Conservation (phyloP, 1,140 invertebrate species). For the Tribolium madens region DNA sequence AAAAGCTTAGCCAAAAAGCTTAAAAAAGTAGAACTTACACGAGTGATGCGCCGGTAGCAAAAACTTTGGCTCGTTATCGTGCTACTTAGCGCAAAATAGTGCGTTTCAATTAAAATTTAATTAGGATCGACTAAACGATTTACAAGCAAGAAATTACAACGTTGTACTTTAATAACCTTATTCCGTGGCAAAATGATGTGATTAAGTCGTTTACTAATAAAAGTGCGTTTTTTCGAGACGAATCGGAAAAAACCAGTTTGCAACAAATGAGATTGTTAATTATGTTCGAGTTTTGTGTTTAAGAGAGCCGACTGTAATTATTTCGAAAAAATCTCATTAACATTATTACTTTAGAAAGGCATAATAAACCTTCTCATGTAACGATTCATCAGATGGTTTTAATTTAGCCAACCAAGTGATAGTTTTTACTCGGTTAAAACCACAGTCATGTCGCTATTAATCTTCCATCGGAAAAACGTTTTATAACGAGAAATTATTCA, state of each 20-base stretch:
- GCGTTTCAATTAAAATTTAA: constrained; percentile 28
- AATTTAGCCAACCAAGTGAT: constrained; percentile 13
- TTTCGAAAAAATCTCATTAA: constrained; percentile 38
- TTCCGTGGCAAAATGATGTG: constrained; percentile 8
- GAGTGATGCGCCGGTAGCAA: neutral
- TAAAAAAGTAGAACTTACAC: no score
- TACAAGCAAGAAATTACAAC: constrained; percentile 26
- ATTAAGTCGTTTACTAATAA: constrained; percentile 35
- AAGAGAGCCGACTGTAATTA: constrained; percentile 35
- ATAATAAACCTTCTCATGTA: constrained; percentile 6
- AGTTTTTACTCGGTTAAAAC: neutral
- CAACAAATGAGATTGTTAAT: constrained; percentile 36
- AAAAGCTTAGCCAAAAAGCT: neutral
- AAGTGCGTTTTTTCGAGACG: constrained; percentile 12
- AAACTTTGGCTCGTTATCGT: neutral
- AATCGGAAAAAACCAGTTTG: constrained; percentile 28
- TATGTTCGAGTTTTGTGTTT: constrained; percentile 28
- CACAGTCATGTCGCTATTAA: constrained; percentile 4
- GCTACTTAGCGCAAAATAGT: neutral
- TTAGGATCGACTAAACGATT: constrained; percentile 16
- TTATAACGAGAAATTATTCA: neutral
- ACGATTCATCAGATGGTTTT: constrained; percentile 37
- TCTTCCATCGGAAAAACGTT: neutral
- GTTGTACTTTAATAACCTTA: constrained; percentile 16
- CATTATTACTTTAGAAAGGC: constrained; percentile 37